Base-by-base conservation (phyloP, 2,888 invertebrate species). In the Syrphus vitripennis region DNA sequence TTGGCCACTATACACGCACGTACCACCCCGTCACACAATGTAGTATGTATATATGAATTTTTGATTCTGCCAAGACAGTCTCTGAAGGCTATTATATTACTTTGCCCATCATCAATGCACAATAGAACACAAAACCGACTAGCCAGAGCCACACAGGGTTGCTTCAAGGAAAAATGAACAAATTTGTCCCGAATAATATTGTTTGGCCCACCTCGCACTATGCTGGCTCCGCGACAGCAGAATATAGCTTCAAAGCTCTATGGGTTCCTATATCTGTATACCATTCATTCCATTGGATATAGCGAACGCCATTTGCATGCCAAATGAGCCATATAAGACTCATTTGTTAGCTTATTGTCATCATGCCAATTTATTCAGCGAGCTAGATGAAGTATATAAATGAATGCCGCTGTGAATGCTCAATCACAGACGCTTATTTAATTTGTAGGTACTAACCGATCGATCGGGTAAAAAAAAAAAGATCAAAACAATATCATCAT, bases 81-180 rank as follows among this genome's bases (percentile, higher is more conserved):
- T 12, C 71, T 55, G 75, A 83, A 83, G 77, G 82, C 74, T 53
- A 29, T 29, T 29, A 71, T 71, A 50, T 26, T 53, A 40, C 12
- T 37, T 42, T 40, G 59, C 67, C 26, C 45, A 61, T 29, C 34
- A 34, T 53, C 45, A 16, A 37, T 53, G 48, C 53, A 45, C 34
- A 67, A 84, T 76, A 84, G 84, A 84, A 84, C 84, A 81, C 57
- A 29, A 63, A 37, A 74, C n/a, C n/a, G 9, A 70, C 53, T 4
- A 61, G 48, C 69, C n/a, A n/a, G n/a, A n/a, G n/a, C 26, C 69
- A 37, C 50, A 71, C 34, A 77, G 81, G 81, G 86, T 71, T 82
- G 82, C 26, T 63, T 82, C 86, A 86, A 86, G 86, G 86, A 86
- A 82, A 79, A 82, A 86, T 82, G 72, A 74, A 78, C 82, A 82